phyloP scores from a whole-genome alignment of 2,888 invertebrate species.

The Pseudanteris insignis region DNA sequence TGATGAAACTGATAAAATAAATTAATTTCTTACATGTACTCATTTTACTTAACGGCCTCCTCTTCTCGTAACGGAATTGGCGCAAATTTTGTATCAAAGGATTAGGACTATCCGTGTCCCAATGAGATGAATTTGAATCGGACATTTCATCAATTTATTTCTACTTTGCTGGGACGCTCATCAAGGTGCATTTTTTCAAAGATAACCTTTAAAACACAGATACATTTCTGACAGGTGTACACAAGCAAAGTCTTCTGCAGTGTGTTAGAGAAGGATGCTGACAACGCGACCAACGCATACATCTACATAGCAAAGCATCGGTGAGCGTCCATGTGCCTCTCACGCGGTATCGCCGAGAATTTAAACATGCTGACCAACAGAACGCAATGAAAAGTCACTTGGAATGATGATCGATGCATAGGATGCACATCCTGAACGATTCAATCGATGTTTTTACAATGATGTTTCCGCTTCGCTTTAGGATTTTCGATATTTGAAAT shows the following conservation, averaged over 20 bases:
- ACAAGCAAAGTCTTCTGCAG: constrained; percentile 8
- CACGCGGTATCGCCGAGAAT: no score
- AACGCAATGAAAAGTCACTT: no score
- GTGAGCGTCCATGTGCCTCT: no score
- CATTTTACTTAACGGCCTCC: constrained; percentile 67
- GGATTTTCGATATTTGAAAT: no score
- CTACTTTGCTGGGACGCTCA: constrained; percentile 38
- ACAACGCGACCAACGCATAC: neutral
- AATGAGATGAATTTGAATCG: constrained; percentile 59
- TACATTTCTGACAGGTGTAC: constrained; percentile 34
- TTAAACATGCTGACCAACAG: no score
- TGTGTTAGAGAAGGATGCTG: no score
- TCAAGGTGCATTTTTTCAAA: constrained; percentile 28
- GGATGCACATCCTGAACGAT: no score
- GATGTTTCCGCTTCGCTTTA: no score
- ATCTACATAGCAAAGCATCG: neutral
- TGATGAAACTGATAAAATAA: constrained; percentile 2
- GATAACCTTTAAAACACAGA: constrained; percentile 36
- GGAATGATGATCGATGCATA: no score
- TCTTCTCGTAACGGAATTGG: constrained; percentile 77
- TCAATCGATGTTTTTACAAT: no score
- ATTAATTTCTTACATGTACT: constrained; percentile 42
- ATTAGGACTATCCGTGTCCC: constrained; percentile 69
- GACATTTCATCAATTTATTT: constrained; percentile 54
- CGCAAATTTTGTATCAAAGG: constrained; percentile 72